Evolutionary conservation across 2,113 vertebrate species (phyloP).

Genomic region (Setophaga petechia): DNA sequence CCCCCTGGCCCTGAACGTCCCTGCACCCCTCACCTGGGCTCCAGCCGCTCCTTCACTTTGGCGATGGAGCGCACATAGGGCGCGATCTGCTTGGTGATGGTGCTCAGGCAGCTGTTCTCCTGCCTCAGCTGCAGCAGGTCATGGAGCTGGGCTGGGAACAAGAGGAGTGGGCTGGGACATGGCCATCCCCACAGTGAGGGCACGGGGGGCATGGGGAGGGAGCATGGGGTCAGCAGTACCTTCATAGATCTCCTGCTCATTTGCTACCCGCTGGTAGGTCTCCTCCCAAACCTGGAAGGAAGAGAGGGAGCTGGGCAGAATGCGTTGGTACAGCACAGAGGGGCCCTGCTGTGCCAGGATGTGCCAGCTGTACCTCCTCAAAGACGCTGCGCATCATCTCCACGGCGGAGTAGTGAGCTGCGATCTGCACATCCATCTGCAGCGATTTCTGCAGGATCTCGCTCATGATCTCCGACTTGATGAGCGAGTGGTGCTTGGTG

Average conservation of each 20-base stretch:
- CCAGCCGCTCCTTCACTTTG: constrained; percentile 91
- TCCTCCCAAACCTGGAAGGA: constrained; percentile 88
- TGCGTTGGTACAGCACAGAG: rapidly evolving
- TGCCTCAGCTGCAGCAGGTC: constrained; percentile 91
- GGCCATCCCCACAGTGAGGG: rapidly evolving
- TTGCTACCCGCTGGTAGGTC: constrained; percentile 87
- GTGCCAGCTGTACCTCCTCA: constrained; percentile 78
- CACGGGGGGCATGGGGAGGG: rapidly evolving
- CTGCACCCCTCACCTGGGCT: constrained; percentile 81
- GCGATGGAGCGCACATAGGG: constrained; percentile 92
- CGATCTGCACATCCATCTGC: constrained; percentile 85
- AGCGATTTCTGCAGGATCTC: constrained; percentile 87
- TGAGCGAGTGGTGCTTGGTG: constrained; percentile 92
- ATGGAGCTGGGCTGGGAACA: constrained; percentile 86
- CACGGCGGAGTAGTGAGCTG: constrained; percentile 78
- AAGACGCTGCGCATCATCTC: constrained; percentile 86
- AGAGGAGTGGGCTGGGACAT: neutral
- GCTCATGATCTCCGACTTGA: constrained; percentile 86
- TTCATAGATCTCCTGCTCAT: constrained; percentile 95
- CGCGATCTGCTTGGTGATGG: constrained; percentile 88
- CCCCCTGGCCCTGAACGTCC: neutral
- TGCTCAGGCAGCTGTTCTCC: constrained; percentile 89
- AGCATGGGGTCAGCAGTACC: constrained; percentile 42
- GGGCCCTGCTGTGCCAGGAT: rapidly evolving
- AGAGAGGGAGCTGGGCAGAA: neutral